Percentiles rank a stretch among this genome's conserved stretches.
These are phyloP conservation scores for Lepidocolaptes lacrymiger DNA, from an alignment of 2,797 vertebrate species.

Conservation along the genomic window DNA sequence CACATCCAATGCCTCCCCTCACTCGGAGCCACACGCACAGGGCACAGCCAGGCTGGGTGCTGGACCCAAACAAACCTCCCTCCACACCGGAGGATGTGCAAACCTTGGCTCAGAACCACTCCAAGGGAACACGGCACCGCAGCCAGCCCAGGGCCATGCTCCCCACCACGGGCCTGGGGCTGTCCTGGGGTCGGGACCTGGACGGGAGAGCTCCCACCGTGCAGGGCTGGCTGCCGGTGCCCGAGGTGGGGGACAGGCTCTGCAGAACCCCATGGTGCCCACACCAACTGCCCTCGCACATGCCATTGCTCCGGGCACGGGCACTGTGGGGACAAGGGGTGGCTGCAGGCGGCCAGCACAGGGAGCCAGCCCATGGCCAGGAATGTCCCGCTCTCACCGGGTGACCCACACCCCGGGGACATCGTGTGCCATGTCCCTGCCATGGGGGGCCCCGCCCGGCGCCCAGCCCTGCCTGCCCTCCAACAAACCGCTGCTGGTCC, in stretches of 20 bases:
- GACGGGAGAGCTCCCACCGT: background rate
- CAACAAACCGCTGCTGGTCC: rapidly evolving
- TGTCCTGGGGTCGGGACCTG: rapidly evolving
- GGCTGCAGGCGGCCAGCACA: background rate
- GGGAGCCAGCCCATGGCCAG: rapidly evolving
- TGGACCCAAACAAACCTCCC: background rate
- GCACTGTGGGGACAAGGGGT: rapidly evolving
- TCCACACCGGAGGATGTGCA: rapidly evolving
- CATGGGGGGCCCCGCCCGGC: rapidly evolving
- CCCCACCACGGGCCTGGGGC: rapidly evolving
- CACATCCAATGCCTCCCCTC: background rate
- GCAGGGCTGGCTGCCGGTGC: background rate
- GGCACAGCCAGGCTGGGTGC: background rate
- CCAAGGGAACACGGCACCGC: rapidly evolving
- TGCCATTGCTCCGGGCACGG: background rate
- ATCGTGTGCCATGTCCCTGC: background rate
- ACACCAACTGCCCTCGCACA: rapidly evolving
- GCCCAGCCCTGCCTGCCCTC: background rate
- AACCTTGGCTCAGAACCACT: background rate
- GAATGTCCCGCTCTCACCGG: background rate
- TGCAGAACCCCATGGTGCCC: rapidly evolving
- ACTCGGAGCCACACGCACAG: rapidly evolving
- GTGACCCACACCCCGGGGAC: background rate
- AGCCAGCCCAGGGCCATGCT: background rate
- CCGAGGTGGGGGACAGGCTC: rapidly evolving